These are phyloP conservation scores for Gnathochromis pfefferi DNA, from an alignment of 2,113 vertebrate genomes.

Conservation along the genomic window DNA sequence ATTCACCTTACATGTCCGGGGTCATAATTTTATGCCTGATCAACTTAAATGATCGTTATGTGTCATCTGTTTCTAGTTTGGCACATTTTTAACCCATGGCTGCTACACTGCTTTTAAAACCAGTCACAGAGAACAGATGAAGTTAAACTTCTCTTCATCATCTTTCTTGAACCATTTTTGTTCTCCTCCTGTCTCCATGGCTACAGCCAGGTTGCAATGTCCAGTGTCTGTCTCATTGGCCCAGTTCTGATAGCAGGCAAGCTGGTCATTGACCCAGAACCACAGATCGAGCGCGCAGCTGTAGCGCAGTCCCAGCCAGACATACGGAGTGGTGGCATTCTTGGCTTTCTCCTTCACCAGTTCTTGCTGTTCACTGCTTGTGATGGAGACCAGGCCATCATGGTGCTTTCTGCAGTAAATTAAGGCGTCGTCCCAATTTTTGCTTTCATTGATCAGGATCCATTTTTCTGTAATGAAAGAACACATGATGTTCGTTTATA, in stretches of 20 bases:
- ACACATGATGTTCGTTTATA: neutral
- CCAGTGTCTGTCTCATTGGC: rapidly evolving
- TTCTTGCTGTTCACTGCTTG: neutral
- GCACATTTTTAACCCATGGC: rapidly evolving
- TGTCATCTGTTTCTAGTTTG: neutral
- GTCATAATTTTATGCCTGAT: neutral
- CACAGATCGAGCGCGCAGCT: slow-evolving; percentile 9
- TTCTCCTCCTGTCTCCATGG: neutral
- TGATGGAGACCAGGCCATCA: slow-evolving; percentile 1
- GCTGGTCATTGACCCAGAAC: slow-evolving; percentile 23
- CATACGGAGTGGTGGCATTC: rapidly evolving
- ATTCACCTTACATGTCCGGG: neutral
- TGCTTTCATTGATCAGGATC: neutral
- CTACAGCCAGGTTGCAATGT: neutral
- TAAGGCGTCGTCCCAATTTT: slow-evolving; percentile 7
- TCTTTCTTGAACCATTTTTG: neutral
- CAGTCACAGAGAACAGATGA: neutral
- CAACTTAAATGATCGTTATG: neutral
- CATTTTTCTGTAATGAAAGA: neutral
- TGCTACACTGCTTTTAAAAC: neutral
- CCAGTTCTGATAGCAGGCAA: neutral
- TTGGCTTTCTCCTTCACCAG: neutral
- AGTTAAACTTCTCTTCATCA: neutral
- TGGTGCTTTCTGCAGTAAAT: neutral
- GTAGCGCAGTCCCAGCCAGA: slow-evolving; percentile 38